Evolutionary conservation across 2,113 vertebrate species (phyloP).

Genomic region (Phainopepla nitens): DNA sequence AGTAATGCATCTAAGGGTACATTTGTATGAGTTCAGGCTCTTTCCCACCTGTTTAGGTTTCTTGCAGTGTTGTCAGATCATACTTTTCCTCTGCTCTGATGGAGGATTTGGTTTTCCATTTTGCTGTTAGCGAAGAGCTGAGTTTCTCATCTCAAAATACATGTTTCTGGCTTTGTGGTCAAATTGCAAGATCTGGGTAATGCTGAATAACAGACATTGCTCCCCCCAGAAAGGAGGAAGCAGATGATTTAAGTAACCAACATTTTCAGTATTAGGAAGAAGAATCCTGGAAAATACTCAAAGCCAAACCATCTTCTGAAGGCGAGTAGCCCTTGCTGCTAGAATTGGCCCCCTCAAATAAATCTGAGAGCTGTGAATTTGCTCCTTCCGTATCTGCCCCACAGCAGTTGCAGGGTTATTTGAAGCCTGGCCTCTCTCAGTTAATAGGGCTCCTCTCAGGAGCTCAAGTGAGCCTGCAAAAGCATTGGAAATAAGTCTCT

Average conservation of each 20-base stretch:
- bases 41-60: not conserved
- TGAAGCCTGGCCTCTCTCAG: not conserved
- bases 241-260: not conserved
- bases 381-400: slow-evolving; percentile 9
- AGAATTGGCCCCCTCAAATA: not conserved
- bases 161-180: not conserved
- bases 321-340: not conserved
- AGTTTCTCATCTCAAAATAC: not conserved
- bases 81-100: not conserved
- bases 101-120: not conserved
- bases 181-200: not conserved
- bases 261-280: not conserved
- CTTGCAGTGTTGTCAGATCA: not conserved
- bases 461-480: not conserved
- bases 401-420: not conserved
- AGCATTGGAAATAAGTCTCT: slow-evolving; percentile 12
- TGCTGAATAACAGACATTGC: not conserved
- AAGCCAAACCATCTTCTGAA: not conserved
- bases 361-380: not conserved
- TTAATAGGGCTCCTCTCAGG: slow-evolving; percentile 5
- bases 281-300: not conserved
- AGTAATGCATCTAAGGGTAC: accelerated
- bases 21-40: not conserved
- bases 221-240: not conserved
- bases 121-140: not conserved